A percentile compares a stretch with the other conserved stretches of the same genome.
These are phyloP conservation scores for Thyatira batis DNA, from an alignment of 2,888 invertebrate species.

Conservation along the genomic window DNA sequence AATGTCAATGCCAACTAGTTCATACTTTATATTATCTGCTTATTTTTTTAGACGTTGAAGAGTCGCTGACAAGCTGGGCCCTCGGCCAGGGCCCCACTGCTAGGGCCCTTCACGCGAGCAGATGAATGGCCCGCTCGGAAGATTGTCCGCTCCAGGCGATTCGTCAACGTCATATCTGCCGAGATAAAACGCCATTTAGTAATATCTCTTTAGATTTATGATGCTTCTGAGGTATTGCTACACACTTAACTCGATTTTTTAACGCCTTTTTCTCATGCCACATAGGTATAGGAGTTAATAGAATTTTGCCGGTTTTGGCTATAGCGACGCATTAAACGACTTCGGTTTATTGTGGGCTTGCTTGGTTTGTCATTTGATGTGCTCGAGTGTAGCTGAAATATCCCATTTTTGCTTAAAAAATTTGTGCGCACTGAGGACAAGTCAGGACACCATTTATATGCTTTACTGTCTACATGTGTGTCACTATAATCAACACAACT, in stretches of 20 bases:
- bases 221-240: conserved; percentile 35
- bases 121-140: conserved; percentile 13
- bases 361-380: too few relatives aligned
- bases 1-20: not conserved
- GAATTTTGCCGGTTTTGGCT: too few relatives aligned
- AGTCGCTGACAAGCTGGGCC: not conserved
- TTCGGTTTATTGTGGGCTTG: too few relatives aligned
- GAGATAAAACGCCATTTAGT: conserved; percentile 63
- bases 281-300: too few relatives aligned
- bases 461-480: too few relatives aligned
- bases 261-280: conserved; percentile 25
- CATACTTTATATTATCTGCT: not conserved
- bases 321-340: too few relatives aligned
- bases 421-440: too few relatives aligned
- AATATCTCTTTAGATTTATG: conserved; percentile 62
- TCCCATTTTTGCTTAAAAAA: too few relatives aligned
- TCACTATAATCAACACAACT: too few relatives aligned
- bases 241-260: conserved; percentile 53
- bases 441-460: too few relatives aligned
- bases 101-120: conserved; percentile 15
- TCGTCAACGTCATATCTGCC: conserved; percentile 59
- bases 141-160: conserved; percentile 42
- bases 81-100: not conserved
- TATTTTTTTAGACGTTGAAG: not conserved
- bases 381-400: too few relatives aligned